Base-by-base conservation (phyloP, 2,113 vertebrate species). In the Chelonoidis abingdonii region DNA sequence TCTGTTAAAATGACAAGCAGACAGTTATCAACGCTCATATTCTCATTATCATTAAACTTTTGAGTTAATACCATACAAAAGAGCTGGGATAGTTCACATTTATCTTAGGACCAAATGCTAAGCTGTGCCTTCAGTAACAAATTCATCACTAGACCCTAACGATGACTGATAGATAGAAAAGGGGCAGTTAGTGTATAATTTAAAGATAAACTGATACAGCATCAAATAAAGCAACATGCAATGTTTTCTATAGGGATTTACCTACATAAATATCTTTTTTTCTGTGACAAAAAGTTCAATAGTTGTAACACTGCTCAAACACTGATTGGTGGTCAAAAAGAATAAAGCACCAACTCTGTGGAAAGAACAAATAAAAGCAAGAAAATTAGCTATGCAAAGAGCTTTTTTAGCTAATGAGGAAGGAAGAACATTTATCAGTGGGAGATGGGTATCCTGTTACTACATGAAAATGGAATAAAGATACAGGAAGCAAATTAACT, bases 221-320 rank as follows among this genome's bases (percentile, higher is more conserved):
- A 50, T 47, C 35, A 27, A 29, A 86, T 41, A 69, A 47, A 56
- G 29, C 81, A 38, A 44, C 29, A 65, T n/a, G 50, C 10, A 59
- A 38, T 25, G 31, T n/a, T 65, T 84, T 54, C 86, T 24, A 78
- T 4, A 80, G 44, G 85, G 47, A 69, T 47, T 27, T 53, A 98
- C 99, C 97, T 94, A 99, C 99, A 97, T 98, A 89, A 99, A 99
- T 81, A 99, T 98, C 86, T 99, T 99, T 93, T 99, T 99, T 96
- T 99, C 99, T 0, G 98, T 59, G 93, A 99, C 99, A 92, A 99
- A 99, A 90, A 99, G 99, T 62, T 99, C 99, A 35, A 99, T 98
- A 0, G 99, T 97, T 0, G 99, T 99, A 56, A 99, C 27, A 0
- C 99, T 98, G 86, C 95, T 98, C 97, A 99, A 99, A 89, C 98